Base-by-base conservation (phyloP, 2,888 invertebrate genomes). In the Nipponacmea schrenckii region DNA sequence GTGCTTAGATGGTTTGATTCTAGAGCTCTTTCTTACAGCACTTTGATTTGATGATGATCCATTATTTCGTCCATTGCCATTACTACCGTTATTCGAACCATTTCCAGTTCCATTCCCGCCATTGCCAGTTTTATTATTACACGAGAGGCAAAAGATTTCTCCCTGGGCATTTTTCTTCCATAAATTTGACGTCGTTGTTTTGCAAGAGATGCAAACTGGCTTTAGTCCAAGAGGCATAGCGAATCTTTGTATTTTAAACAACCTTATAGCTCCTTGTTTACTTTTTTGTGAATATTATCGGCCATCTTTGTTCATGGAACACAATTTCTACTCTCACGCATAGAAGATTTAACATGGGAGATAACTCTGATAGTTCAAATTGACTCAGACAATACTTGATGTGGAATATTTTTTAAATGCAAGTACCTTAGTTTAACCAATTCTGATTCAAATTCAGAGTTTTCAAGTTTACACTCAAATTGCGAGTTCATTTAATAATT, bases 161-260 rank as follows among this genome's bases (percentile, higher is more conserved):
- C 94, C 94, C 82, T 92, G 91, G 74, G 93, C 93, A 0, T 93
- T 91, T 75, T 92, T 93, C 31, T 94, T 93, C 95, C 95, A 95
- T 73, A 95, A 90, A 15, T 93, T 78, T 1, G 85, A 85, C 14
- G 74, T 77, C 24, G 80, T 81, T 14, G 80, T 76, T 67, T 83
- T 84, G 69, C 85, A 85, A 24, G 80, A 76, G 62, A 74, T 74
- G 72, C 85, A 85, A 17, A 81, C 74, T 50, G 85, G 85, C 72
- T 85, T 85, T n/a, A 81, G 75, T 12, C 85, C 85, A 14, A 85
- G 78, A 10, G 85, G 85, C 85, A 85, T 85, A 63, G 45, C 31
- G 24, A 12, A 39, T 46, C n/a, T 39, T 15, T 48, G 50, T 17
- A 2, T 14, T 24, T 20, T 69, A 4, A 14, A 45, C 1, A n/a